A percentile compares a stretch with the other conserved stretches of the same genome.
phyloP scores from a whole-genome alignment of 2,113 vertebrate genomes.

The Petroica traversi region DNA sequence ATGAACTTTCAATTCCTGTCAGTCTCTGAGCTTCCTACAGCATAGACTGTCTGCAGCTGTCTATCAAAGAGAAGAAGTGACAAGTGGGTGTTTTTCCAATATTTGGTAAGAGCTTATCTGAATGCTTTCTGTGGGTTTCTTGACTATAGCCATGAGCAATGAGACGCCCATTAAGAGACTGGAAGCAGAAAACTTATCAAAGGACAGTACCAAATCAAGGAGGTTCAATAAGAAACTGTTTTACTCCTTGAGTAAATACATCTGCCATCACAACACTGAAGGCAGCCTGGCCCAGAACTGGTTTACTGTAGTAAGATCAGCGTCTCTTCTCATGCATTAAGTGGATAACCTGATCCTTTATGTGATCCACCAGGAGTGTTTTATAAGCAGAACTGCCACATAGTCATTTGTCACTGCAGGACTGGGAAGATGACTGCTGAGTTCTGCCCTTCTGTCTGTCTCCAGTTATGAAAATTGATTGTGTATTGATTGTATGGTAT shows the following conservation, averaged over 20 bases:
- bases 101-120: background rate
- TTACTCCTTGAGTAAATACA: background rate
- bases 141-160: background rate
- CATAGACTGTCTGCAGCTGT: background rate
- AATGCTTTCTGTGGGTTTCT: background rate
- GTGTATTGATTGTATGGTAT: background rate
- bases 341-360: background rate
- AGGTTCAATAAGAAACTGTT: background rate
- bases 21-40: background rate
- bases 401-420: background rate
- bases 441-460: background rate
- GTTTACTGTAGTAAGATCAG: background rate
- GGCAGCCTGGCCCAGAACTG: background rate
- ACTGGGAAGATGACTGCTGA: background rate
- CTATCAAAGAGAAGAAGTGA: background rate
- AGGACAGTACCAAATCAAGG: background rate
- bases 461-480: background rate
- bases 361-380: background rate
- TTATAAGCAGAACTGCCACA: background rate
- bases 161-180: background rate
- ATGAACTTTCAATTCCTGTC: background rate
- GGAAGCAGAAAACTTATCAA: background rate
- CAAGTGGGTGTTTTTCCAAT: background rate
- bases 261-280: background rate
- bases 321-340: background rate